Percentiles rank a stretch among this genome's conserved stretches.
Conservation (phyloP, 2,888 invertebrate species). For the Buathra laborator region DNA sequence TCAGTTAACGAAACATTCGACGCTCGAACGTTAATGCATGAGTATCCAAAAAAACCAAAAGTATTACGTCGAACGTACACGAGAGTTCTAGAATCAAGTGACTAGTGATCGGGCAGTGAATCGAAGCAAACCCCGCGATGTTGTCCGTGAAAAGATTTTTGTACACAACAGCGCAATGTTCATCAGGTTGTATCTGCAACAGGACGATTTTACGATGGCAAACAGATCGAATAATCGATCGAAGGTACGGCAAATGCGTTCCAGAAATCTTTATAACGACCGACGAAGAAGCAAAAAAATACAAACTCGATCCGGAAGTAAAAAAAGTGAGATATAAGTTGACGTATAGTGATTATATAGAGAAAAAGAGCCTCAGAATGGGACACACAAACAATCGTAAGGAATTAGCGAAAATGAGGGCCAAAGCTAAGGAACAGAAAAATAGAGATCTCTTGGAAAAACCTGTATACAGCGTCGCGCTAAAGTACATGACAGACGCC, state of each 20-base stretch:
- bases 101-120: not conserved
- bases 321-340: slow-evolving; percentile 81
- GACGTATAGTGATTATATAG: slow-evolving; percentile 84
- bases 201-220: not conserved
- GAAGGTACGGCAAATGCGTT: slow-evolving; percentile 7
- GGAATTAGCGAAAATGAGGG: slow-evolving; percentile 65
- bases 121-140: slow-evolving; percentile 21
- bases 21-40: not conserved
- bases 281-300: slow-evolving; percentile 59
- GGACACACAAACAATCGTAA: slow-evolving; percentile 72
- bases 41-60: not conserved
- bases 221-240: not conserved
- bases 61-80: not conserved
- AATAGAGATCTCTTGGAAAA: slow-evolving; percentile 77
- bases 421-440: slow-evolving; percentile 70
- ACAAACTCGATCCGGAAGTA: slow-evolving; percentile 71
- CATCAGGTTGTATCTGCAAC: not conserved
- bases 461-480: slow-evolving; percentile 86
- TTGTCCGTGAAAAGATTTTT: slow-evolving; percentile 42
- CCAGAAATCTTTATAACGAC: slow-evolving; percentile 42
- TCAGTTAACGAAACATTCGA: not conserved
- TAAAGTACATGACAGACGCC: slow-evolving; percentile 85
- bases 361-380: slow-evolving; percentile 75
- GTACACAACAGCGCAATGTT: slow-evolving; percentile 2
- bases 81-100: not conserved